These are phyloP conservation scores for Mustela nigripes DNA, from an alignment of 2,113 vertebrate genomes.

Conservation along the genomic window DNA sequence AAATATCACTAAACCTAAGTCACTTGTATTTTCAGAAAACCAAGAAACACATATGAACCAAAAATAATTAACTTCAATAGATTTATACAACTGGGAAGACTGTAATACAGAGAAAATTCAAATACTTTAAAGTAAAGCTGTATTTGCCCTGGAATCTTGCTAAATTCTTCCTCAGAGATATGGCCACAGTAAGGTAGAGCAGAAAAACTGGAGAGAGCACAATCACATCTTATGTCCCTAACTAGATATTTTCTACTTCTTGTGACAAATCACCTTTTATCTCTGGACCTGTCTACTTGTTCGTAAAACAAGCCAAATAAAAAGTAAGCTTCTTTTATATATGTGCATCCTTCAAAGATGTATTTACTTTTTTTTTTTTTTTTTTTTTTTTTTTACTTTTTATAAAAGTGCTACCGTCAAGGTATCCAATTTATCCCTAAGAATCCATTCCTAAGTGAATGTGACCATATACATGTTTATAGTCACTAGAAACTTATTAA, in stretches of 20 bases:
- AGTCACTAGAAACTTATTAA: conserved; percentile 2
- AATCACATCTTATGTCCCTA: neutral
- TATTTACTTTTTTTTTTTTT: neutral
- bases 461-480: neutral
- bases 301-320: conserved; percentile 12
- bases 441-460: conserved; percentile 1
- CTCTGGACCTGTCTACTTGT: neutral
- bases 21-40: conserved; percentile 64
- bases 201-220: neutral
- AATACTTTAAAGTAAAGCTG: neutral
- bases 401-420: neutral
- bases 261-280: neutral
- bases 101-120: conserved; percentile 25
- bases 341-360: neutral
- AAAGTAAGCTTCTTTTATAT: conserved; percentile 52
- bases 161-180: neutral
- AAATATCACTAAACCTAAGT: conserved; percentile 60
- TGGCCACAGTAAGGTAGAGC: neutral
- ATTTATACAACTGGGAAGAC: conserved; percentile 42
- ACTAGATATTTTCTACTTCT: neutral
- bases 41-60: conserved; percentile 49
- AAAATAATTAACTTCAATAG: conserved; percentile 45
- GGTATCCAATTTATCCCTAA: neutral
- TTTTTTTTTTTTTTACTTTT: neutral
- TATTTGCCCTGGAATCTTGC: neutral